A percentile compares a stretch with the other conserved stretches of the same genome.
Conservation (phyloP, 1,140 invertebrate species). For the Goniozus legneri region DNA sequence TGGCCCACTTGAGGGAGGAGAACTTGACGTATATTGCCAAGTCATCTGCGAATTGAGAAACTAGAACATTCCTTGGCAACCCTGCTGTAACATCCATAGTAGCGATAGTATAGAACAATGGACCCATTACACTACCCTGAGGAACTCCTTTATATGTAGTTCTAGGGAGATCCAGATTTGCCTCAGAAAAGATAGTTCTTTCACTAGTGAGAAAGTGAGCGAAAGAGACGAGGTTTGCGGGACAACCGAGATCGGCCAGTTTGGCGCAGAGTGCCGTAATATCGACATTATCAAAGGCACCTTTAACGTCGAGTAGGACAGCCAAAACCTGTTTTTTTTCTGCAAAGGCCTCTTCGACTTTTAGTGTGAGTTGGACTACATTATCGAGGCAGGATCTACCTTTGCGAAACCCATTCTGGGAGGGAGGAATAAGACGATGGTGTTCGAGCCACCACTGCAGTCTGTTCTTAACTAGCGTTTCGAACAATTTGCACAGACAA, state of each 20-base stretch:
- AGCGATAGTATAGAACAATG: constrained; percentile 8
- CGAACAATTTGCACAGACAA: constrained; percentile 12
- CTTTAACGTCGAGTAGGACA: constrained; percentile 10
- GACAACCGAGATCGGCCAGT: constrained; percentile 10
- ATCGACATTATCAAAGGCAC: constrained; percentile 15
- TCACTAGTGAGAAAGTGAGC: constrained; percentile 7
- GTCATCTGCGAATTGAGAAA: constrained; percentile 13
- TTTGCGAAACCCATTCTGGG: constrained; percentile 7
- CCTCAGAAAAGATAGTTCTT: constrained; percentile 5
- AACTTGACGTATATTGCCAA: background rate
- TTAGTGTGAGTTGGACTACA: constrained; percentile 3
- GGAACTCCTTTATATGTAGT: constrained; percentile 9
- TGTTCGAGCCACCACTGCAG: constrained; percentile 12
- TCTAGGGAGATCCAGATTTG: background rate
- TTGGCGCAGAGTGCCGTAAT: constrained; percentile 7
- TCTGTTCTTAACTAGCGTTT: constrained; percentile 14
- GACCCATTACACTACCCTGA: constrained; percentile 9
- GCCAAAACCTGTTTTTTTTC: constrained; percentile 4
- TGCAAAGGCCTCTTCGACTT: constrained; percentile 7
- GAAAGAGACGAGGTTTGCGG: constrained; percentile 2
- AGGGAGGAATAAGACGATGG: constrained; percentile 1
- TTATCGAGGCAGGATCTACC: constrained; percentile 13
- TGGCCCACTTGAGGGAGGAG: background rate
- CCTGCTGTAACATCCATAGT: background rate
- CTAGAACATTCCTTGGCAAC: background rate